These are phyloP conservation scores for Phaethornis superciliosus DNA, from an alignment of 2,113 vertebrate genomes.

Conservation along the genomic window DNA sequence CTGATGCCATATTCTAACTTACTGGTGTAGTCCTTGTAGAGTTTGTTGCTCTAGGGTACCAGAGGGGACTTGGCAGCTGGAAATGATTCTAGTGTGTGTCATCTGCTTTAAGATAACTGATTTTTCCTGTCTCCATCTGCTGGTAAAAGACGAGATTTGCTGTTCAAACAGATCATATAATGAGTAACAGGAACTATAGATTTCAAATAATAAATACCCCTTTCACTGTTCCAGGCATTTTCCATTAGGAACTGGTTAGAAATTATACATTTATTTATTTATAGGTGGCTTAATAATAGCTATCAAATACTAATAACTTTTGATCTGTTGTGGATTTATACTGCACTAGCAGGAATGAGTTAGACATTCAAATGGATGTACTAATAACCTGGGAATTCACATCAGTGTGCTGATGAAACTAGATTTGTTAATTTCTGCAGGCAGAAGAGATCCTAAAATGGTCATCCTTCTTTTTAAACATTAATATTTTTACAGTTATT, in stretches of 20 bases:
- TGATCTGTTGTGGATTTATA: background rate
- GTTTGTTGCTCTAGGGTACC: background rate
- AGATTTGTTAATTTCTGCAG: background rate
- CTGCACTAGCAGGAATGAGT: background rate
- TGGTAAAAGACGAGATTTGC: slow-evolving; percentile 49
- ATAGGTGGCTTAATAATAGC: background rate
- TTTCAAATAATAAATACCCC: background rate
- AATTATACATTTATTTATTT: background rate
- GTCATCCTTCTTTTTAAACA: background rate
- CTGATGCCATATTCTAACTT: background rate
- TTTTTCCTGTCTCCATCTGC: slow-evolving; percentile 67
- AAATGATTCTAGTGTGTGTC: background rate
- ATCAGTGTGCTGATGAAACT: background rate
- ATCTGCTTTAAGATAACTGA: background rate
- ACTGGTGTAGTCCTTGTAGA: background rate
- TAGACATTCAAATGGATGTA: background rate
- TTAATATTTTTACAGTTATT: background rate
- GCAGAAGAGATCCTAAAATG: background rate
- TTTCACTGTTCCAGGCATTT: background rate
- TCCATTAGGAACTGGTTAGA: background rate
- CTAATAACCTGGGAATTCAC: background rate
- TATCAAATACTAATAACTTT: background rate
- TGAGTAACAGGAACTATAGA: background rate
- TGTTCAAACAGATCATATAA: background rate
- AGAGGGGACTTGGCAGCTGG: background rate